Percentiles rank a stretch among this genome's conserved stretches.
Evolutionary conservation across 2,888 invertebrate species (phyloP).

Genomic region (Patella depressa): DNA sequence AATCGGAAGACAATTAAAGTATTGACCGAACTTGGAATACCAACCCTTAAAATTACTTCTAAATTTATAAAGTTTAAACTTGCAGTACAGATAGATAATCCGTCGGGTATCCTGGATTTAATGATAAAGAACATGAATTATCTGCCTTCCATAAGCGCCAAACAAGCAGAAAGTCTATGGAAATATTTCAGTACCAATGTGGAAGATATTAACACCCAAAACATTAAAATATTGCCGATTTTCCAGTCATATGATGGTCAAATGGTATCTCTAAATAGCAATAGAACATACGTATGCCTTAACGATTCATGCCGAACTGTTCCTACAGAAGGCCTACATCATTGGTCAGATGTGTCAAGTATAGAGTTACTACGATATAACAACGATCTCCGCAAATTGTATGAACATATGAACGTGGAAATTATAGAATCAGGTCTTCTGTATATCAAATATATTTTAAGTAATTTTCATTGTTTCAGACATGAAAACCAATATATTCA

Average conservation of each 20-base stretch:
- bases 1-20: no score
- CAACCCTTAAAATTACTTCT: no score
- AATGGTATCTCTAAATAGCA: background rate
- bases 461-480: constrained; percentile 22
- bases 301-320: background rate
- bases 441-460: constrained; percentile 34
- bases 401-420: constrained; percentile 34
- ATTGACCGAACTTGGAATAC: no score
- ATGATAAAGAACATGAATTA: no score
- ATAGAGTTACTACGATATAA: constrained; percentile 20
- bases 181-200: background rate
- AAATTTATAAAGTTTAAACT: no score
- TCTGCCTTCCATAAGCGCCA: no score
- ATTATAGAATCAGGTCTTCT: constrained; percentile 16
- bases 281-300: background rate
- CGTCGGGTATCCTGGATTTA: background rate
- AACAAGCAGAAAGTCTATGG: background rate
- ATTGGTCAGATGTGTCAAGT: constrained; percentile 16
- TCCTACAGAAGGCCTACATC: constrained; percentile 20
- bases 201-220: background rate
- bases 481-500: constrained; percentile 16
- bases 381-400: constrained; percentile 26
- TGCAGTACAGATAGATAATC: no score
- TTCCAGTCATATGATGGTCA: background rate
- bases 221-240: background rate